Evolutionary conservation across 1,140 invertebrate genomes (phyloP), one percentile per base, ranked within the genome.

Genomic region (Nasonia longicornis): DNA sequence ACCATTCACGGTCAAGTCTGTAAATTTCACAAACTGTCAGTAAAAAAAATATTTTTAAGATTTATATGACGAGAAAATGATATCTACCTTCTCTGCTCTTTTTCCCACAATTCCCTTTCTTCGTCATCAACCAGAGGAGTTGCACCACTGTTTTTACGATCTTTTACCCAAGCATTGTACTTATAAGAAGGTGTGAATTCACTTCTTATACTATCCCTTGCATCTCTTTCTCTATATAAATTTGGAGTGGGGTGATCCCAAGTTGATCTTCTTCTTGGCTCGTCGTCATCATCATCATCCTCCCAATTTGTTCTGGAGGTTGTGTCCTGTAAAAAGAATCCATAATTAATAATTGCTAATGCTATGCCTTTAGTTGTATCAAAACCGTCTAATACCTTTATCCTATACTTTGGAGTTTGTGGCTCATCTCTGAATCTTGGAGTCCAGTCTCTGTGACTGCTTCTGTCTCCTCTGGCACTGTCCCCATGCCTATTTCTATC

Each of bases 1-100:
- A 99, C 98, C 98, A 99, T 86, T 98, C 97, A 74, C 98, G 91
- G 87, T 99, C 98, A 4, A 99, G 87, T 73, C 97, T 93, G 31
- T 29, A 83, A 82, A 71, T 76, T n/a, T 64, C 69, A 71, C 12
- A 38, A 70, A 70, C 77, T 77, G 52, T 76, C 67, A 77, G 29
- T 73, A 71, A 31, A 69, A 63, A 63, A 16, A 71, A 58, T 29
- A 22, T 31, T 48, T 69, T 78, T 22, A 63, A n/a, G n/a, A 35
- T 58, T 31, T 71, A 71, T 2, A 14, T 48, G 11, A 66, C 26
- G 35, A 22, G 7, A 64, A 64, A 64, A 64, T 64, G 45, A 58
- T 52, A 66, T 48, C 48, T 48, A 87, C 87, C 85, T 85, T 84
- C 95, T 95, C 90, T 99, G 96, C 85, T 99, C 98, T 86, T 97